Conservation (phyloP, 2,888 invertebrate genomes). For the Apamea sordens region DNA sequence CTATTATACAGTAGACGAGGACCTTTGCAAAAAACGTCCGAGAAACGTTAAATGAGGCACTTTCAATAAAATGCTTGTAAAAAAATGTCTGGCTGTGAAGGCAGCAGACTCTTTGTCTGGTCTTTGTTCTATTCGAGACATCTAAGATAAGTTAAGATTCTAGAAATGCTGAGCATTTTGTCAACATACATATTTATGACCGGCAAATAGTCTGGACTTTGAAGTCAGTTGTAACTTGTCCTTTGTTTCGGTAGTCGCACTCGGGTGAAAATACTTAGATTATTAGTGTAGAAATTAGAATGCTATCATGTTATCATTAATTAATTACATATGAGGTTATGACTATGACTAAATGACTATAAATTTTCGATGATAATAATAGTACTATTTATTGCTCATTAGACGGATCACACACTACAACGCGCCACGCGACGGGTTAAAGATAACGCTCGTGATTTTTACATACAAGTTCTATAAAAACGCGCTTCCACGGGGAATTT, state of each 20-base stretch:
- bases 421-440: too few species aligned
- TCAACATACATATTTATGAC: constrained; percentile 36
- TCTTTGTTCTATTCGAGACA: constrained; percentile 57
- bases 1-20: constrained; percentile 52
- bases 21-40: constrained; percentile 46
- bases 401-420: too few species aligned
- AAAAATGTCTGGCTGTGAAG: constrained; percentile 49
- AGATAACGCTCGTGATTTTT: too few species aligned
- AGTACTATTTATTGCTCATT: not conserved
- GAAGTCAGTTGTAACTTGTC: not conserved
- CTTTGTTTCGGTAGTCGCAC: not conserved
- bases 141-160: constrained; percentile 33
- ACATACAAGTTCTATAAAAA: too few species aligned
- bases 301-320: not conserved
- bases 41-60: constrained; percentile 38
- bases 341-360: not conserved
- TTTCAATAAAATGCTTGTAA: constrained; percentile 56
- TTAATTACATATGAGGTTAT: not conserved
- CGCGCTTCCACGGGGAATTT: too few species aligned
- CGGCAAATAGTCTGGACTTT: constrained; percentile 9
- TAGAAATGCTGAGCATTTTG: constrained; percentile 49
- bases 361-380: not conserved
- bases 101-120: constrained; percentile 50
- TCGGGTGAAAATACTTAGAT: not conserved
- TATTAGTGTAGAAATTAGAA: not conserved